phyloP scores from a whole-genome alignment of 2,888 invertebrate genomes.

The Phlogophora meticulosa region DNA sequence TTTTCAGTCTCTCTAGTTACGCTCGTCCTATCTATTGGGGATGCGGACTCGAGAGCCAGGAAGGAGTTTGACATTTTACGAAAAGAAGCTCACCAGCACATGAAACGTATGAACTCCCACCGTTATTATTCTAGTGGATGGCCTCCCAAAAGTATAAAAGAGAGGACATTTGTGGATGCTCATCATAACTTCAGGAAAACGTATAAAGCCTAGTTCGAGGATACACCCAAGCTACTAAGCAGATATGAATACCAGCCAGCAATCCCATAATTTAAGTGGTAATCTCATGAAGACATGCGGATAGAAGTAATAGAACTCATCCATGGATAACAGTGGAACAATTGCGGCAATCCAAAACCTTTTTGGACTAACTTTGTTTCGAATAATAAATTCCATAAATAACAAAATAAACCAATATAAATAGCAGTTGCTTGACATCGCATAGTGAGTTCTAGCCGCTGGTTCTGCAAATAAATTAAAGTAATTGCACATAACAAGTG shows the following conservation, averaged over 20 bases:
- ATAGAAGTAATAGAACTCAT: background rate
- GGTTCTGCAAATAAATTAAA: background rate
- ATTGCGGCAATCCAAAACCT: background rate
- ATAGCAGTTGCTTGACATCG: background rate
- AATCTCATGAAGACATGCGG: background rate
- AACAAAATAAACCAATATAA: background rate
- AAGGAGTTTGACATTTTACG: background rate
- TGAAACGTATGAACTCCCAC: conserved; percentile 19
- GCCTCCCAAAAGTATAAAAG: background rate
- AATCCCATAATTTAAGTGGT: background rate
- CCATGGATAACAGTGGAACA: background rate
- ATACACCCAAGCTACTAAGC: background rate
- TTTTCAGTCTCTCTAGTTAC: conserved; percentile 33
- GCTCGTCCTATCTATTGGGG: background rate
- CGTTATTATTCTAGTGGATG: background rate
- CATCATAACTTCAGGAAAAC: conserved; percentile 24
- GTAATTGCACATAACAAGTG: background rate
- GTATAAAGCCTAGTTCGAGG: conserved; percentile 29
- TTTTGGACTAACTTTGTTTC: background rate
- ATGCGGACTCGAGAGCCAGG: background rate
- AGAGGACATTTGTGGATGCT: conserved; percentile 4
- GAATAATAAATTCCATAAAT: background rate
- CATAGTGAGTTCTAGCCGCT: background rate
- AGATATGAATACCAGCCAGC: background rate
- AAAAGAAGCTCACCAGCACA: conserved; percentile 2